Conservation (phyloP, 2,113 vertebrate genomes). For the Arothron firmamentum region DNA sequence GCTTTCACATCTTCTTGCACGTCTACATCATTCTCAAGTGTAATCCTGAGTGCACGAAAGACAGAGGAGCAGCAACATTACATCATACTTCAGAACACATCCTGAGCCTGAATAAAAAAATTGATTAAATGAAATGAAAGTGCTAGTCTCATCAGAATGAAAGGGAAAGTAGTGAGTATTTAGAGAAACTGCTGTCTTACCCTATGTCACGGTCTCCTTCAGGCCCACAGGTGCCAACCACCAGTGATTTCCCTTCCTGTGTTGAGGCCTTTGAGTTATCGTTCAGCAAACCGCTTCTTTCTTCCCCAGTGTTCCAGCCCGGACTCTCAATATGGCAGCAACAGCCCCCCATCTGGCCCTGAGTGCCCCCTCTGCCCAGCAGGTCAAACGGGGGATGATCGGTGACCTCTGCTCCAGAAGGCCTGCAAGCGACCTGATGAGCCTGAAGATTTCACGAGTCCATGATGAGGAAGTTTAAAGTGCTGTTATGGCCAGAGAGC, state of each 20-base stretch:
- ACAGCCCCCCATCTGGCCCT: slow-evolving; percentile 66
- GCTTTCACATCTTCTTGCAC: background rate
- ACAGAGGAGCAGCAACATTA: background rate
- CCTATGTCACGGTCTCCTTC: slow-evolving; percentile 24
- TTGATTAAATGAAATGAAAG: too few species aligned
- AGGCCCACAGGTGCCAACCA: slow-evolving; percentile 27
- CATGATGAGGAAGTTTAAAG: slow-evolving; percentile 33
- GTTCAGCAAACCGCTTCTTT: slow-evolving; percentile 61
- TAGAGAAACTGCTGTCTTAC: slow-evolving; percentile 26
- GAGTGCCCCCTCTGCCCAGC: slow-evolving; percentile 34
- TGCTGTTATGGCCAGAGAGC: slow-evolving; percentile 12
- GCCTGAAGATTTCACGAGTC: slow-evolving; percentile 41
- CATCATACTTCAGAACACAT: background rate
- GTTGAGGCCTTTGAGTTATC: slow-evolving; percentile 32
- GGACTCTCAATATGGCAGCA: slow-evolving; percentile 58
- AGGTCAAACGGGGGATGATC: slow-evolving; percentile 18
- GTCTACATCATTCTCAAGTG: background rate
- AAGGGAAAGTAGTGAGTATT: too few species aligned
- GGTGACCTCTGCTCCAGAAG: slow-evolving; percentile 22
- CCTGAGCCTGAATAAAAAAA: background rate
- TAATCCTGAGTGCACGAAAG: slow-evolving; percentile 11
- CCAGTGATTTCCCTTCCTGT: slow-evolving; percentile 8
- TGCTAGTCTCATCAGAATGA: too few species aligned
- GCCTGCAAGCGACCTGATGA: slow-evolving; percentile 25
- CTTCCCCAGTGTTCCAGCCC: slow-evolving; percentile 56